Base-by-base conservation (phyloP, 2,888 invertebrate genomes). In the Aphidoletes aphidimyza region DNA sequence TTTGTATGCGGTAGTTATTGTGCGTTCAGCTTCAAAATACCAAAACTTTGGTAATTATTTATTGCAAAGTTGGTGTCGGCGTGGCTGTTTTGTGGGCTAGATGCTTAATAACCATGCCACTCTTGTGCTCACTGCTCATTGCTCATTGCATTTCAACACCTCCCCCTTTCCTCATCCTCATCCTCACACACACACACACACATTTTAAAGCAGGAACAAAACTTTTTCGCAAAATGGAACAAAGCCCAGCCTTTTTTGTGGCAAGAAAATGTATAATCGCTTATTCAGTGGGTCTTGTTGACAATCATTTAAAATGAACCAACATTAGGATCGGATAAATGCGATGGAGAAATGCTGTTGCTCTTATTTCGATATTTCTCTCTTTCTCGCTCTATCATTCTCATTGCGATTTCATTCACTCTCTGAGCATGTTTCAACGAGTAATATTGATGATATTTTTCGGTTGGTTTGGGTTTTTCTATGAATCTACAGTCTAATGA, bases 1-100 rank as follows among this genome's bases (percentile, higher is more conserved):
- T 47, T 47, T 5, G 54, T 42, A 42, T 54, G 54, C 69, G 69
- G 69, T 30, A 69, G 30, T 69, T 14, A 30, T 69, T 69, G 69
- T 69, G 69, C 69, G 69, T 69, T 69, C 5, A 22, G 17, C n/a
- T 69, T 69, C 34, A 14, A 69, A 69, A 69, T 69, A 69, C 69
- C 69, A 30, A 69, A 69, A 69, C 69, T 69, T 69, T 69, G 69
- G 69, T 69, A 69, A 69, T 69, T 69, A 69, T 69, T 69, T 69
- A 69, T 69, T 69, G 69, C 34, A 69, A 69, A 69, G 69, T 69
- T 69, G 69, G 69, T 69, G 69, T 69, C 30, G 30, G 69, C 69
- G 69, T 54, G 54, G 54, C 54, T 54, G 54, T 54, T 2, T 54
- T 54, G 54, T 54, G 54, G 69, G 69, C 69, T 69, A 11, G 26